Percentiles rank a stretch among this genome's conserved stretches.
phyloP scores from a whole-genome alignment of 2,888 invertebrate species.

The Julus scanicus region DNA sequence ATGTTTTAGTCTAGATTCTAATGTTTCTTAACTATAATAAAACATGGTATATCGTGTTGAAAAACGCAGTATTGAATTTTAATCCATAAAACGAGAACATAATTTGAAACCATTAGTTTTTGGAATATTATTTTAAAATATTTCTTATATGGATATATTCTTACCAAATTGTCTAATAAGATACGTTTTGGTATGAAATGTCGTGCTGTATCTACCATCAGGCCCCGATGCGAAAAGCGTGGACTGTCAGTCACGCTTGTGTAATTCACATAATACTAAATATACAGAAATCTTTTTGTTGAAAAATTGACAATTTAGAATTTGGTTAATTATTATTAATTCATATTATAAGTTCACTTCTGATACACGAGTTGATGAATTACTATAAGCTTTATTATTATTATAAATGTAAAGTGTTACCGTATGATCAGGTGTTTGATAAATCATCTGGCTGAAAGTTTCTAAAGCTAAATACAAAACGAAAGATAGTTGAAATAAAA shows the following conservation, averaged over 20 bases:
- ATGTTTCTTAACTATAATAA: too few relatives aligned
- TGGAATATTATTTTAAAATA: background rate
- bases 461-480: constrained; percentile 71
- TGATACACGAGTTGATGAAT: too few relatives aligned
- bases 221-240: constrained; percentile 85
- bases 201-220: constrained; percentile 89
- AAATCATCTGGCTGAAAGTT: constrained; percentile 82
- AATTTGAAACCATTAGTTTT: too few relatives aligned
- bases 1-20: too few relatives aligned
- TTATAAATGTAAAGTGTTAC: constrained; percentile 62
- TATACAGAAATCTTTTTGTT: background rate
- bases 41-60: too few relatives aligned
- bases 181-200: constrained; percentile 80
- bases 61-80: too few relatives aligned
- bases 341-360: too few relatives aligned
- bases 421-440: constrained; percentile 65
- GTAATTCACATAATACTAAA: constrained; percentile 74
- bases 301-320: background rate
- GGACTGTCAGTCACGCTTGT: constrained; percentile 83
- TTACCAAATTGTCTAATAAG: constrained; percentile 70
- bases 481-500: background rate
- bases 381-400: too few relatives aligned
- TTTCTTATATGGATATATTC: constrained; percentile 37
- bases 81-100: too few relatives aligned
- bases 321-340: too few relatives aligned